phyloP scores from a whole-genome alignment of 2,797 vertebrate species.

The Chaetophractus vellerosus region DNA sequence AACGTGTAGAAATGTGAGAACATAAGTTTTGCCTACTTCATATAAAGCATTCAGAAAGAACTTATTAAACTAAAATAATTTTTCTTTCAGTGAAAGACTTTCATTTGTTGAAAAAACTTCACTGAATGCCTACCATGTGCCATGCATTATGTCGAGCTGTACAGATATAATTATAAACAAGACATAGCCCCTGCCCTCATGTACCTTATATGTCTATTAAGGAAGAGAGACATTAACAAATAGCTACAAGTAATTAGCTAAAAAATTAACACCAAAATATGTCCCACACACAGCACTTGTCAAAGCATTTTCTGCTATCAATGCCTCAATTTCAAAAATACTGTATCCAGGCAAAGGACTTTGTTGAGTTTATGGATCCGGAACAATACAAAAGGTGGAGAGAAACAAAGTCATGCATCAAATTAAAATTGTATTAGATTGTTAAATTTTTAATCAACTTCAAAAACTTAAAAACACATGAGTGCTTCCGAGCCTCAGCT shows the following conservation, averaged over 20 bases:
- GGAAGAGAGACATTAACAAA: background rate
- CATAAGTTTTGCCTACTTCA: conserved; percentile 67
- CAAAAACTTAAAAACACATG: background rate
- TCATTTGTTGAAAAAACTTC: conserved; percentile 30
- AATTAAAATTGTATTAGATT: background rate
- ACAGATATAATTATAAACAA: background rate
- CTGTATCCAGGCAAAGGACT: background rate
- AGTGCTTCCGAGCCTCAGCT: background rate
- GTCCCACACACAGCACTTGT: background rate
- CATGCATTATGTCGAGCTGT: background rate
- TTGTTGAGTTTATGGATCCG: conserved; percentile 3
- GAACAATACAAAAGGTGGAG: background rate
- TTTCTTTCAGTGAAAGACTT: conserved; percentile 10
- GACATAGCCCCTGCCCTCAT: background rate
- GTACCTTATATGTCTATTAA: background rate
- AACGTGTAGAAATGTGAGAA: conserved; percentile 75
- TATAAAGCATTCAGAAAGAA: conserved; percentile 51
- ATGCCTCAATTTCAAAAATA: conserved; percentile 35
- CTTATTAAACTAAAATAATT: conserved; percentile 66
- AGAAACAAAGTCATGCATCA: conserved; percentile 1
- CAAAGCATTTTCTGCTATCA: background rate
- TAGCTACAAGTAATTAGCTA: background rate
- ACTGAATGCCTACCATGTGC: background rate
- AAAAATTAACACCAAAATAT: background rate
- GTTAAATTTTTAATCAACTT: conserved; percentile 20